These are phyloP conservation scores for Scrobipalpa atriplicella DNA, from an alignment of 2,888 invertebrate genomes.

Conservation along the genomic window DNA sequence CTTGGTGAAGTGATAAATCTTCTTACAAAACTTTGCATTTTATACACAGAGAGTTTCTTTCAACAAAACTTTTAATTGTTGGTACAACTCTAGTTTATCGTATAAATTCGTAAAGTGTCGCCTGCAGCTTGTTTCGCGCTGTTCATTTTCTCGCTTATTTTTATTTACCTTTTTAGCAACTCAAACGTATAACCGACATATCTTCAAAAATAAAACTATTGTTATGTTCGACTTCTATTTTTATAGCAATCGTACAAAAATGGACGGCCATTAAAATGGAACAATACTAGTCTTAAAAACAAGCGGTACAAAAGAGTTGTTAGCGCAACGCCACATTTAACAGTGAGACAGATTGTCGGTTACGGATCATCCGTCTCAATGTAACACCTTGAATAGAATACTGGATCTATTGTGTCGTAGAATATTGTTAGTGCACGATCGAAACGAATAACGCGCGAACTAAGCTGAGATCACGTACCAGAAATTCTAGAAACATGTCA, in stretches of 20 bases:
- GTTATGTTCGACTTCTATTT: neutral
- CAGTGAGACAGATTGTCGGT: neutral
- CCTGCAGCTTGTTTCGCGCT: neutral
- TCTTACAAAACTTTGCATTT: neutral
- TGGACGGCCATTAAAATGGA: slow-evolving; percentile 4
- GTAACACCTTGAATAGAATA: slow-evolving; percentile 1
- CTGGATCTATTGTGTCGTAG: neutral
- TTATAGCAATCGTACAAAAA: neutral
- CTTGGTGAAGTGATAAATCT: slow-evolving; percentile 2
- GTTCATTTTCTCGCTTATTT: neutral
- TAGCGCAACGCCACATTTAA: neutral
- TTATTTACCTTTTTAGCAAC: neutral
- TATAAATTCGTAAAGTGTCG: neutral
- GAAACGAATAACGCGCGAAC: neutral
- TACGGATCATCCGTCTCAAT: neutral
- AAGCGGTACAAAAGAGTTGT: neutral
- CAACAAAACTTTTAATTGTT: neutral
- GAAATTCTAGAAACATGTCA: too few relatives aligned
- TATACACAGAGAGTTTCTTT: neutral
- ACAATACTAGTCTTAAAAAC: neutral
- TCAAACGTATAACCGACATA: neutral
- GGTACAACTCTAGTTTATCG: neutral
- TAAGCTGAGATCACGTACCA: too few relatives aligned
- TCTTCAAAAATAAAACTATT: neutral
- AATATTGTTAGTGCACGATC: slow-evolving; percentile 10